Conservation (phyloP, 2,888 invertebrate species). For the Thera obeliscata region DNA sequence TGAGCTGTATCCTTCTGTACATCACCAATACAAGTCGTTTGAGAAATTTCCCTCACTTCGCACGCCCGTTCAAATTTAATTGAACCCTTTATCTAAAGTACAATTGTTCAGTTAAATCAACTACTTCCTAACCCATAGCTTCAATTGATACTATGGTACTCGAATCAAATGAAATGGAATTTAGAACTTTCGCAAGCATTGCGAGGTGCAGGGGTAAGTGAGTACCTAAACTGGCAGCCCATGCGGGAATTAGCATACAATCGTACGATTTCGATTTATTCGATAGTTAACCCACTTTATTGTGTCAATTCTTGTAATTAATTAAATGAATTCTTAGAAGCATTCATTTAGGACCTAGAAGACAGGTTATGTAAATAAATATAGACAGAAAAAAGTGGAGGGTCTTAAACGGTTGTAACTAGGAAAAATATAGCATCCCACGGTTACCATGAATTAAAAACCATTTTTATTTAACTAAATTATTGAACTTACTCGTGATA, state of each 20-base stretch:
- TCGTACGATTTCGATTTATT: conserved; percentile 58
- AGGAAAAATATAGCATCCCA: too few relatives aligned
- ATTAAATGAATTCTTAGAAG: not conserved
- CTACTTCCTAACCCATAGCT: conserved; percentile 1
- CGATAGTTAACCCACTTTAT: conserved; percentile 57
- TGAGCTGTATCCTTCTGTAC: too few relatives aligned
- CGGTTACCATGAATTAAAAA: too few relatives aligned
- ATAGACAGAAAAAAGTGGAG: too few relatives aligned
- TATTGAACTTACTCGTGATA: too few relatives aligned
- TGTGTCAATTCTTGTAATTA: conserved; percentile 24
- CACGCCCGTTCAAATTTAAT: too few relatives aligned
- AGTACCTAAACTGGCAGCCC: conserved; percentile 31
- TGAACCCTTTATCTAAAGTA: not conserved
- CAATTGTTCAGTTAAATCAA: not conserved
- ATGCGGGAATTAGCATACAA: conserved; percentile 78
- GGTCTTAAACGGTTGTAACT: too few relatives aligned
- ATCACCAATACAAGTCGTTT: not conserved
- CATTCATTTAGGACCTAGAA: not conserved
- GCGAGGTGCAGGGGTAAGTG: conserved; percentile 34
- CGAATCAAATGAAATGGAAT: conserved; percentile 28
- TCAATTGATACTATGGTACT: conserved; percentile 12
- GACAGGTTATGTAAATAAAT: not conserved
- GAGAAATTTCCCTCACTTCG: not conserved
- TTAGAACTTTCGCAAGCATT: conserved; percentile 41
- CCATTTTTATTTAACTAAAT: too few relatives aligned